A percentile compares a stretch with the other conserved stretches of the same genome.
Conservation (phyloP, 2,113 vertebrate genomes). For the Carassius carassius region DNA sequence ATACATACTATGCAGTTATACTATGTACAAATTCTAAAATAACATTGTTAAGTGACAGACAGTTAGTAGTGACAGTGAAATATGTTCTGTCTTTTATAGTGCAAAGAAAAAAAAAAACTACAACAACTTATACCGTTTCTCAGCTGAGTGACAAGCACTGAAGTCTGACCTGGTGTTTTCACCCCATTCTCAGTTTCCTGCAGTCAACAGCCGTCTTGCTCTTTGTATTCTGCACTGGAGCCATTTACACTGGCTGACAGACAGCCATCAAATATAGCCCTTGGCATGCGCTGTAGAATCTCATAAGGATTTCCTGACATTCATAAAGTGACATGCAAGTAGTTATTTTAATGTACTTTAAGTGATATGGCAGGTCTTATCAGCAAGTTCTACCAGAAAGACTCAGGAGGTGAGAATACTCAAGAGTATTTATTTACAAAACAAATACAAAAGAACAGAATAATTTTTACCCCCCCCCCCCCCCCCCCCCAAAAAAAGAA, state of each 20-base stretch:
- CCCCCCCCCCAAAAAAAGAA: no score
- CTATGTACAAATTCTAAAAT: neutral
- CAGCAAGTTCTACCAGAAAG: neutral
- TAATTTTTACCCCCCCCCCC: no score
- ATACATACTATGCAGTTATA: neutral
- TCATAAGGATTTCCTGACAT: conserved; percentile 49
- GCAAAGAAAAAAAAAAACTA: neutral
- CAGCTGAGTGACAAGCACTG: conserved; percentile 38
- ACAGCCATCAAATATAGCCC: conserved; percentile 45
- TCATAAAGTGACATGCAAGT: conserved; percentile 52
- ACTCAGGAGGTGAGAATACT: no score
- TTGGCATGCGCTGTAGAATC: conserved; percentile 23
- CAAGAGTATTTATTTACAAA: no score
- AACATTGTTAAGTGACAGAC: neutral
- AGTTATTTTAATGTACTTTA: conserved; percentile 43
- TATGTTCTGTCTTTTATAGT: neutral
- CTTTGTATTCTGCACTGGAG: conserved; percentile 29
- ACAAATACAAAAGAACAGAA: no score
- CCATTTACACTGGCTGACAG: conserved; percentile 49
- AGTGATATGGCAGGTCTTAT: conserved; percentile 38
- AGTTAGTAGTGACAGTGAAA: neutral
- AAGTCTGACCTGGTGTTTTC: conserved; percentile 32
- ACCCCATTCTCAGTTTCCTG: conserved; percentile 30
- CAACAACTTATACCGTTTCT: no score
- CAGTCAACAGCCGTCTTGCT: conserved; percentile 26